Base-by-base conservation (phyloP, 30 jellyfish, hydroid and myxozoan species). In the Aurelia coerulea region DNA sequence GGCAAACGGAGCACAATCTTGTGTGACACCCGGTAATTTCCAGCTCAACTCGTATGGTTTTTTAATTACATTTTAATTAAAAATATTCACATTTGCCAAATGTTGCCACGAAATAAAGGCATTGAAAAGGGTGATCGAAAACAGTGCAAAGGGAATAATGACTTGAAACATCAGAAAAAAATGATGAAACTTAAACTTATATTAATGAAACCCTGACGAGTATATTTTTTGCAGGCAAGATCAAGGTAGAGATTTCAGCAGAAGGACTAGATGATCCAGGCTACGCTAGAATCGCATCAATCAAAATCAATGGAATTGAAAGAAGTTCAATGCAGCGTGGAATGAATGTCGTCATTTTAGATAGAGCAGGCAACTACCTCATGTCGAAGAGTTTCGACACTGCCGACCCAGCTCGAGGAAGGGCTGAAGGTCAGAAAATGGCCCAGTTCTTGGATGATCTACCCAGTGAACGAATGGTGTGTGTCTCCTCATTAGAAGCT, bases 271-370 rank as follows among this genome's bases (percentile, higher is more conserved):
- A 92, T 37, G 98, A 92, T 68, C 90, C 90, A 13, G 96, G 91
- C 52, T 92, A 85, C 76, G 90, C 88, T 5, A 51, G 96, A 65
- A 92, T 85, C 51, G 94, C 95, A n/a, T 92, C 98, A 14, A 86
- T 92, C 76, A 85, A 92, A 79, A 88, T 92, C 84, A 92, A 92
- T 65, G 96, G 91, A 59, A 79, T 92, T 59, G 98, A 92, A 81
- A 54, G 98, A 32, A 81, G 96, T 41, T 91, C 98, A 32, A 74
- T 86, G 92, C 67, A 62, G 86, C 98, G 98, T 31, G 98, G 98
- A 13, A 59, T 85, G 86, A 92, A 92, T 77, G 88, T 92, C 16
- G 98, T 92, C 66, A 65, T 92, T 15, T 87, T 92, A 23, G 98
- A 92, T 83, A 86, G 81, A 19, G 96, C 95, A 11, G 98, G 98